Conservation (phyloP, 1,140 invertebrate species). For the Mactra quadrangularis region DNA sequence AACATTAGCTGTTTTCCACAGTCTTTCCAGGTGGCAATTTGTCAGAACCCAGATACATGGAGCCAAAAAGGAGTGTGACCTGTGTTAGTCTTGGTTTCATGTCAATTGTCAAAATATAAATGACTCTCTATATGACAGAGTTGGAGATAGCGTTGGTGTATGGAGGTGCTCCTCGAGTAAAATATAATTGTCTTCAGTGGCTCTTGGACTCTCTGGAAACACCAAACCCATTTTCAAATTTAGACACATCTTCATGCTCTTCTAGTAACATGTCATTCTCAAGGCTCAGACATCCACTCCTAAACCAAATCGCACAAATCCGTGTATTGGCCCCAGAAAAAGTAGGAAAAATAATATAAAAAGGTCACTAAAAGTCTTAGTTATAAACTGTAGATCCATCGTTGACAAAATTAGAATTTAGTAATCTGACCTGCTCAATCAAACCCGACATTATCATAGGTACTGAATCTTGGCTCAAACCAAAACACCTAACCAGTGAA, state of each 20-base stretch:
- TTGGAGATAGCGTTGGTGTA: not conserved
- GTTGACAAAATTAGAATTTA: no score
- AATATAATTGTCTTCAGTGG: slow-evolving; percentile 5
- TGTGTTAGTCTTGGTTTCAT: slow-evolving; percentile 7
- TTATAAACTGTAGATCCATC: no score
- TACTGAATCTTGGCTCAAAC: no score
- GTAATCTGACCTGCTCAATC: no score
- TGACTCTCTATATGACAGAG: slow-evolving; percentile 27
- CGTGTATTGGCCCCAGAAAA: not conserved
- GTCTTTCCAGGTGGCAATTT: slow-evolving; percentile 31
- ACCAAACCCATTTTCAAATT: slow-evolving; percentile 11
- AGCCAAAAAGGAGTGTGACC: slow-evolving; percentile 1
- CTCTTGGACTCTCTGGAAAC: slow-evolving; percentile 5
- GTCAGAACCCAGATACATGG: slow-evolving; percentile 24
- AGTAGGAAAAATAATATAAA: no score
- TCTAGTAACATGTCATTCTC: not conserved
- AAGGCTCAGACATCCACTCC: not conserved
- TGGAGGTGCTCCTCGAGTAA: slow-evolving; percentile 13
- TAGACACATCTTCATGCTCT: not conserved
- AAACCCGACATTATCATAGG: no score
- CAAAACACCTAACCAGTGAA: no score
- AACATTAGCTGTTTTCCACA: not conserved
- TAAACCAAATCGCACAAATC: not conserved
- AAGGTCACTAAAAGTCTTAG: no score
- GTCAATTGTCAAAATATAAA: no score